Evolutionary conservation across 2,113 vertebrate genomes (phyloP).

Genomic region (Geococcyx californianus): DNA sequence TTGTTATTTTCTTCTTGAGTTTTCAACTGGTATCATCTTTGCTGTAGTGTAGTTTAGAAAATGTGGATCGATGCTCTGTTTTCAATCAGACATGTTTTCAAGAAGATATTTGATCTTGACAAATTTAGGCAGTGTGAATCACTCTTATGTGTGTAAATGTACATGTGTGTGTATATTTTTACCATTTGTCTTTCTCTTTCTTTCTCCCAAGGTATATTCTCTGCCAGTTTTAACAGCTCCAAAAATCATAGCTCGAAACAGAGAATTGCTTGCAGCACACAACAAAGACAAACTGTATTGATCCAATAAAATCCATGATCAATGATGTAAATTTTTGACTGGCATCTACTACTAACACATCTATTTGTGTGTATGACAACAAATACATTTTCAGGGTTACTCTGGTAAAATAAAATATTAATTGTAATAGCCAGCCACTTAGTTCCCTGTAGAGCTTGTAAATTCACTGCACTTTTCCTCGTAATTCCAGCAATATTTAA

Average conservation of each 20-base stretch:
- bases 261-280: background rate
- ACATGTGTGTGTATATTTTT: conserved; percentile 23
- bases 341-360: background rate
- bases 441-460: background rate
- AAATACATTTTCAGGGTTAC: background rate
- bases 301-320: conserved; percentile 41
- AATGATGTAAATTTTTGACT: conserved; percentile 44
- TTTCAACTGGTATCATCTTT: background rate
- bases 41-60: background rate
- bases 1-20: background rate
- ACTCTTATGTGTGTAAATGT: conserved; percentile 47
- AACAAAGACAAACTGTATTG: conserved; percentile 32
- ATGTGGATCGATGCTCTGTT: background rate
- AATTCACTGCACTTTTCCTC: background rate
- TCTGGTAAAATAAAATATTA: background rate
- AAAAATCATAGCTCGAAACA: background rate
- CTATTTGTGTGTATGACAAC: background rate
- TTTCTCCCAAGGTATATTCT: background rate
- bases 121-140: conserved; percentile 54
- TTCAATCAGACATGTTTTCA: conserved; percentile 20
- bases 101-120: conserved; percentile 18
- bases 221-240: conserved; percentile 31
- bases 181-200: conserved; percentile 33
- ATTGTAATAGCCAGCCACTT: background rate
- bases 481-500: background rate